Evolutionary conservation across 2,113 vertebrate species (phyloP), one percentile per base, ranked within the genome.

Genomic region (Platichthys stellatus): DNA sequence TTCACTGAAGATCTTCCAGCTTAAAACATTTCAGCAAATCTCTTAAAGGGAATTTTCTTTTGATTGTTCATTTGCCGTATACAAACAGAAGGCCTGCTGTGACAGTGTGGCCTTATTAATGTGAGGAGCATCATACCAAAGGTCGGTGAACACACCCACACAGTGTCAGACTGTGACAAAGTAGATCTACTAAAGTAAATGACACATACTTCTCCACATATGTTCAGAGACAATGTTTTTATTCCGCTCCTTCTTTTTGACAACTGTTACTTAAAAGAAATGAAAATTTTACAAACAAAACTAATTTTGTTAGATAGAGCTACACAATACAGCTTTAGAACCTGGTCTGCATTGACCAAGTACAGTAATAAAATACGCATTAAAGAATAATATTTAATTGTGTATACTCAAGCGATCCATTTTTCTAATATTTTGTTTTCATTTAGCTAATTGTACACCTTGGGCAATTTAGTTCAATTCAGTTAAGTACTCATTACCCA

Each of bases 51-150:
- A 51, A 51, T 47, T 57, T 35, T 31, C 68, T 78, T 31, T 35
- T 69, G 31, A 84, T 84, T 75, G 57, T 49, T 71, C 17, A 62
- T 58, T 11, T 9, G 23, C 31, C 64, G 59, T 47, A 70, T 51
- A 65, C 53, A 69, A 74, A 18, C 47, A 57, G 40, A 18, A 8
- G 10, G 17, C 28, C 56, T 21, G 20, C 47, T 35, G 31, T 74
- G 65, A 60, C 51, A 3, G 38, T 21, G 40, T 62, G 38, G 71
- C 31, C 56, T 51, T 40, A 24, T 57, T 31, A 61, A 64, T 43
- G n/a, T 72, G 56, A 63, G 45, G 60, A 45, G 14, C 35, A 43
- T 31, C 26, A 10, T 40, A 28, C 20, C 7, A 47, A 23, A 68
- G 21, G 65, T 53, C 18, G 31, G 26, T 49, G 12, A 51, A 12